Conservation (phyloP, 1,140 invertebrate genomes). For the Drosophila melanica region DNA sequence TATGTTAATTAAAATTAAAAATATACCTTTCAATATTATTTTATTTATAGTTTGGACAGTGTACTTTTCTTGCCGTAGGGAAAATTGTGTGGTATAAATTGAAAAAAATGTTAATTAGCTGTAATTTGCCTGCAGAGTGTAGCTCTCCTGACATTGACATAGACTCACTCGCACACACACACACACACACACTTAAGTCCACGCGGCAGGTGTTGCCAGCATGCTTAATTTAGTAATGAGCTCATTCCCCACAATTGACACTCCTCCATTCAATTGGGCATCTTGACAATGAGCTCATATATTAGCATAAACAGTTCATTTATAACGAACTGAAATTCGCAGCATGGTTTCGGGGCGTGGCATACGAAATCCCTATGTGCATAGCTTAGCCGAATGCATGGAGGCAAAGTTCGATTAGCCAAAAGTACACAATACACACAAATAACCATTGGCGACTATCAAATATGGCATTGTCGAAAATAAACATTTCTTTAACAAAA, state of each 20-base stretch:
- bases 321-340: slow-evolving; percentile 67
- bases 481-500: slow-evolving; percentile 35
- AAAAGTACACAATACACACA: slow-evolving; percentile 26
- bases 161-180: slow-evolving; percentile 26
- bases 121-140: slow-evolving; percentile 62
- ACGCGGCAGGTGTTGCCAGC: slow-evolving; percentile 68
- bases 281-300: slow-evolving; percentile 68
- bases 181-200: slow-evolving; percentile 21
- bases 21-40: too few relatives aligned
- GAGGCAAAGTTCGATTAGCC: slow-evolving; percentile 38
- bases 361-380: slow-evolving; percentile 19
- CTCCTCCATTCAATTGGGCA: slow-evolving; percentile 6
- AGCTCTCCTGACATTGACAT: slow-evolving; percentile 67
- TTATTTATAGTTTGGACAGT: slow-evolving; percentile 29
- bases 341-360: slow-evolving; percentile 23
- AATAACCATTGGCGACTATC: slow-evolving; percentile 20
- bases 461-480: slow-evolving; percentile 29
- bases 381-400: background rate
- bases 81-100: slow-evolving; percentile 65
- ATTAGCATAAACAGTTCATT: slow-evolving; percentile 81
- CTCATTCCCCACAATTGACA: slow-evolving; percentile 23
- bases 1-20: background rate
- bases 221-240: slow-evolving; percentile 73
- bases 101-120: slow-evolving; percentile 80
- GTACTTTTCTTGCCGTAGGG: slow-evolving; percentile 7